Conservation (phyloP, 2,797 vertebrate species). For the Microcaecilia unicolor region DNA sequence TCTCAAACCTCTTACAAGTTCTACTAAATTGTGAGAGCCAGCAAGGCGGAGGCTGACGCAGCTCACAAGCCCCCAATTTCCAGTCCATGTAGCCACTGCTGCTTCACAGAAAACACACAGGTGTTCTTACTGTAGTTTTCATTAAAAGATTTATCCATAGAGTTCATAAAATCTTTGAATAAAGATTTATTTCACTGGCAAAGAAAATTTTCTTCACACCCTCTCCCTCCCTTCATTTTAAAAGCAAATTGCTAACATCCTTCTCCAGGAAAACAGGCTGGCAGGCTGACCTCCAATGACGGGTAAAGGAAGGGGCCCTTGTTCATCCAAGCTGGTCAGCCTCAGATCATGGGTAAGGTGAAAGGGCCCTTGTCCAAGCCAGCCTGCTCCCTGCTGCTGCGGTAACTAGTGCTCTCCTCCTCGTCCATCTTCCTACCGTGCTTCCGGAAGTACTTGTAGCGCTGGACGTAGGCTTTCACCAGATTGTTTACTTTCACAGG, state of each 20-base stretch:
- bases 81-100: too few species aligned
- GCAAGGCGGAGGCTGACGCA: too few species aligned
- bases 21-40: too few species aligned
- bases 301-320: background rate
- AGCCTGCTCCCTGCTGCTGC: slow-evolving; percentile 35
- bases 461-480: slow-evolving; percentile 82
- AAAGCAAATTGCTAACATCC: too few species aligned
- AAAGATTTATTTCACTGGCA: slow-evolving; percentile 2
- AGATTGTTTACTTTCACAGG: slow-evolving; percentile 88
- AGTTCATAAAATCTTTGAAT: slow-evolving; percentile 12
- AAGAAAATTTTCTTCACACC: background rate
- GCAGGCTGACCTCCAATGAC: background rate
- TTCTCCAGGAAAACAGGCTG: too few species aligned
- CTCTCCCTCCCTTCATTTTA: too few species aligned
- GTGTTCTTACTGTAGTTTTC: background rate
- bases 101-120: too few species aligned
- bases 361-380: slow-evolving; percentile 37
- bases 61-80: too few species aligned
- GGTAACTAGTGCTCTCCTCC: slow-evolving; percentile 17
- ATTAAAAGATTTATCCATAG: slow-evolving; percentile 6
- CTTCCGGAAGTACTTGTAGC: slow-evolving; percentile 89
- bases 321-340: background rate
- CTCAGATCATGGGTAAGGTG: slow-evolving; percentile 45
- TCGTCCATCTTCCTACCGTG: slow-evolving; percentile 81
- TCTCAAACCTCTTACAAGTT: too few species aligned